A percentile compares a stretch with the other conserved stretches of the same genome.
These are phyloP conservation scores for Carterocephalus palaemon DNA, from an alignment of 2,888 invertebrate genomes.

Conservation along the genomic window DNA sequence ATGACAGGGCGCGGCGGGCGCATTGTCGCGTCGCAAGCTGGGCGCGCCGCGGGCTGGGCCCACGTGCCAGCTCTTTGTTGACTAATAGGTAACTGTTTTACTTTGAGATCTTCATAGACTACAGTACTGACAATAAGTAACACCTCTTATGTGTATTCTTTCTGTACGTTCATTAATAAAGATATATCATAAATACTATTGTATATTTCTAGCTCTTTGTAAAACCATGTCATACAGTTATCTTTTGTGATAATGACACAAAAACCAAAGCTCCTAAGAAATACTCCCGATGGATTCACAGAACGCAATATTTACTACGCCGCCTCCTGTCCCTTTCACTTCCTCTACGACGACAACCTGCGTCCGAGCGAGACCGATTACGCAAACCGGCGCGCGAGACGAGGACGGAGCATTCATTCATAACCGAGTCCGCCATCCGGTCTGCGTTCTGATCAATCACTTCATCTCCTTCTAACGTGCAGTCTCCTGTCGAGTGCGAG, in stretches of 20 bases:
- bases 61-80: no score
- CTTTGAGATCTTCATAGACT: no score
- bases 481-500: conserved; percentile 68
- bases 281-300: conserved; percentile 61
- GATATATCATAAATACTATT: no score
- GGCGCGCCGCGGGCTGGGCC: no score
- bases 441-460: conserved; percentile 70
- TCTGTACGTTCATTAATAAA: no score
- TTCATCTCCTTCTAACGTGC: conserved; percentile 75
- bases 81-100: no score
- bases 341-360: conserved; percentile 76
- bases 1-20: no score
- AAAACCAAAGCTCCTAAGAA: conserved; percentile 64
- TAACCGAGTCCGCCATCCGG: conserved; percentile 77
- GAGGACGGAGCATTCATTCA: conserved; percentile 74
- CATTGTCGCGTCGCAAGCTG: no score
- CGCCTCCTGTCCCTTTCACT: conserved; percentile 77
- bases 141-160: no score
- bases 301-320: conserved; percentile 77
- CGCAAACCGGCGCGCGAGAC: conserved; percentile 46
- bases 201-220: no score
- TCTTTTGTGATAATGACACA: conserved; percentile 58
- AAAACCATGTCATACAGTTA: conserved; percentile 59
- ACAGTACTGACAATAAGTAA: no score
- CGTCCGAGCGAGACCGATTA: conserved; percentile 56